Conservation (phyloP, 2,888 invertebrate genomes). For the Cantharis lateralis region DNA sequence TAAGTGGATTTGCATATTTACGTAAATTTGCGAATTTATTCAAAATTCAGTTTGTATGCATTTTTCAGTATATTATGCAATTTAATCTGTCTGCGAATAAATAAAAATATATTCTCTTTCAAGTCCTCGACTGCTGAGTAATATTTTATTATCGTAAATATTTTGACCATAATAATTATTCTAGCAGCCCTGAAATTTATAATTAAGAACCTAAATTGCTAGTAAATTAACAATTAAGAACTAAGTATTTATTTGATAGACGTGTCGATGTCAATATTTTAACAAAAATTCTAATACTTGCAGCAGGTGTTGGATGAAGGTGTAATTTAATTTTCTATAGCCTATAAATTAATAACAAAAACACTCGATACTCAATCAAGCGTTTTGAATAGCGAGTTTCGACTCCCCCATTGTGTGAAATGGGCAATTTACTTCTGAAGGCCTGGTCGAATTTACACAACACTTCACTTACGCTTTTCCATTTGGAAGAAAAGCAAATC, state of each 20-base stretch:
- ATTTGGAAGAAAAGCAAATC: conserved; percentile 16
- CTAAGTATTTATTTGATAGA: conserved; percentile 11
- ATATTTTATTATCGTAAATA: background rate
- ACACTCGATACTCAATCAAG: conserved; percentile 29
- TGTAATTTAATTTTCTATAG: conserved; percentile 28
- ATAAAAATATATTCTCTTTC: background rate
- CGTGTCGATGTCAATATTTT: conserved; percentile 14
- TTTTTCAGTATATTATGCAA: background rate
- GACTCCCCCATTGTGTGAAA: conserved; percentile 25
- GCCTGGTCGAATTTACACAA: conserved; percentile 29
- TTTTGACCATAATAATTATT: too few relatives aligned
- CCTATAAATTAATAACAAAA: conserved; percentile 29
- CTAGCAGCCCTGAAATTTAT: background rate
- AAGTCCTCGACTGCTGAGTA: background rate
- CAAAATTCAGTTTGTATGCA: background rate
- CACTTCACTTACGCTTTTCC: conserved; percentile 28
- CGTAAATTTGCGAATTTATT: background rate
- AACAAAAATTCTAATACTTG: conserved; percentile 14
- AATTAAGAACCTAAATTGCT: background rate
- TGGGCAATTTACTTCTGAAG: conserved; percentile 29
- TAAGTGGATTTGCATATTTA: conserved; percentile 29
- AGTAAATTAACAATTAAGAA: background rate
- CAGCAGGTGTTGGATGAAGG: conserved; percentile 20
- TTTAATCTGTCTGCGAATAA: background rate
- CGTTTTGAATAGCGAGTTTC: conserved; percentile 28